Conservation (phyloP, 2,888 invertebrate species). For the Drosophila multiciliata region DNA sequence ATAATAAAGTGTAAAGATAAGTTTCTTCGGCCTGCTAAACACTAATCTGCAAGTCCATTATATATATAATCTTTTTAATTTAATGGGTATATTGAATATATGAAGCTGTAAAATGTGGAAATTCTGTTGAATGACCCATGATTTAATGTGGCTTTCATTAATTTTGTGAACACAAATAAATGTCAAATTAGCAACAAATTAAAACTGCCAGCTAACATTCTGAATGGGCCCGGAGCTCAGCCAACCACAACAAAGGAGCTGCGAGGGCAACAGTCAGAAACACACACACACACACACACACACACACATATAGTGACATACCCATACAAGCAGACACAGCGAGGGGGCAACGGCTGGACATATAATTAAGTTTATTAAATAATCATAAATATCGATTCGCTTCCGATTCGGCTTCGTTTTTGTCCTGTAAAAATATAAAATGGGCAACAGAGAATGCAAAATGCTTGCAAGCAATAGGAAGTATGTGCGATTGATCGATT, state of each 20-base stretch:
- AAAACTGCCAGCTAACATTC: slow-evolving; percentile 63
- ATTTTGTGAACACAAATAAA: slow-evolving; percentile 50
- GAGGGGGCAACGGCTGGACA: slow-evolving; percentile 24
- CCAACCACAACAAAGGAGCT: slow-evolving; percentile 34
- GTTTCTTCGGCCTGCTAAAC: background rate
- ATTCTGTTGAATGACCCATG: slow-evolving; percentile 36
- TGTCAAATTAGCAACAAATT: slow-evolving; percentile 75
- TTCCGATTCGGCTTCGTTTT: slow-evolving; percentile 16
- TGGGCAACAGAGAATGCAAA: slow-evolving; percentile 61
- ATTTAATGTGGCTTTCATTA: slow-evolving; percentile 39
- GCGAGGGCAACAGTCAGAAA: slow-evolving; percentile 59
- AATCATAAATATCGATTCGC: slow-evolving; percentile 79
- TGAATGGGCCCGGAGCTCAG: slow-evolving; percentile 21
- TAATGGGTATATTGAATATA: background rate
- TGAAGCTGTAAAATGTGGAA: slow-evolving; percentile 6
- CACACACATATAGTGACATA: background rate
- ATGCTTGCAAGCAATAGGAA: slow-evolving; percentile 39
- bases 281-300: slow-evolving; percentile 9
- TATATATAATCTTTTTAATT: background rate
- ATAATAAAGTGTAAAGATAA: background rate
- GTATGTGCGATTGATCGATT: slow-evolving; percentile 56
- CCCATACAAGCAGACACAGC: background rate
- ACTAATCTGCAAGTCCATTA: background rate
- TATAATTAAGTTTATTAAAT: slow-evolving; percentile 77
- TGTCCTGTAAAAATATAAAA: slow-evolving; percentile 41